Evolutionary conservation across 2,113 vertebrate genomes (phyloP), one percentile per base, ranked within the genome.

Genomic region (Peromyscus leucopus): DNA sequence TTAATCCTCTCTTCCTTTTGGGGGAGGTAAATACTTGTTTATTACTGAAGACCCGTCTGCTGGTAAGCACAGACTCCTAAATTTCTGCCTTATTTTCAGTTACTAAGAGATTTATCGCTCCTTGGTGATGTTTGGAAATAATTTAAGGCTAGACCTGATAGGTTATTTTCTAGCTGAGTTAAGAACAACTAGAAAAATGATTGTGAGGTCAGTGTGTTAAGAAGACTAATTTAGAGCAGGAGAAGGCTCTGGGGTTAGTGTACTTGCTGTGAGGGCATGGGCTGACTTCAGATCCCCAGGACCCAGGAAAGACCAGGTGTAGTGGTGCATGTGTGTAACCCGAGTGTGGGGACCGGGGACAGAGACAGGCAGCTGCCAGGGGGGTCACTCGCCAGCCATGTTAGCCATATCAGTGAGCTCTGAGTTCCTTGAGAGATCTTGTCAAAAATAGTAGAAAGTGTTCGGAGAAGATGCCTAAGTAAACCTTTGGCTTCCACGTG

Each of bases 121-220:
- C 46, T 48, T 26, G 55, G 59, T 46, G 74, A 82, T 75, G 79
- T 80, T 95, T 28, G 93, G 76, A 96, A 96, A 83, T 78, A 55
- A 96, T 67, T 51, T n/a, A 95, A 93, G 78, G 36, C 63, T 92
- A 39, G 76, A 69, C 16, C 33, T n/a, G 48, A 21, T 86, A 10
- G 31, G 94, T 95, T 95, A 80, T 93, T 94, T 95, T 24, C 39
- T 90, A 93, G 69, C 59, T 93, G 83, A 79, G 96, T 63, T 87
- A 59, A 96, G 63, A 90, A 93, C 51, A 65, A 3, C 79, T 59
- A 67, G 86, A 72, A 91, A 88, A 92, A 57, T 28, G 10, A 84
- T 46, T 90, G 59, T 21, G 69, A 75, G 80, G 69, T 85, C 19
- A 31, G n/a, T 61, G 24, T 51, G 2, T 22, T 39, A 48, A 48